phyloP scores from a whole-genome alignment of 2,113 vertebrate species.

The Silurus glanis region DNA sequence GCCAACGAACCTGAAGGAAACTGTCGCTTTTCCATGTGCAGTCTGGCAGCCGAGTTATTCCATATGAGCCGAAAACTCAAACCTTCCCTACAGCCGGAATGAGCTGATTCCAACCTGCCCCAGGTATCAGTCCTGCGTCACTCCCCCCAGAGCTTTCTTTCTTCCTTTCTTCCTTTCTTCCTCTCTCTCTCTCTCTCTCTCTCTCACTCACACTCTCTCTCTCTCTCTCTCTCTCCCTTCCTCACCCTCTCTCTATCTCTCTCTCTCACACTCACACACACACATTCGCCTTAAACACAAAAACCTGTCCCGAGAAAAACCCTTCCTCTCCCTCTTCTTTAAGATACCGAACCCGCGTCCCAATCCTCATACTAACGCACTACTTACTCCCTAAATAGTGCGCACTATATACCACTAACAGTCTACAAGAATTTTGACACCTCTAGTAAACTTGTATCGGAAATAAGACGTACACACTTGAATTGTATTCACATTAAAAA shows the following conservation, averaged over 20 bases:
- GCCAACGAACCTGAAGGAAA: background rate
- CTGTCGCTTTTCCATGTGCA: background rate
- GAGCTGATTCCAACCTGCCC: background rate
- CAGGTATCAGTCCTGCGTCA: background rate
- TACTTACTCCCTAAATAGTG: background rate
- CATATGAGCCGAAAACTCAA: too few species aligned
- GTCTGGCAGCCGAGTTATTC: background rate
- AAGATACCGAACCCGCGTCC: background rate
- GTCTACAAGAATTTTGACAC: background rate
- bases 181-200: too few species aligned
- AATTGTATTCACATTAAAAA: background rate
- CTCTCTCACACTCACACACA: background rate
- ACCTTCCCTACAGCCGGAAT: background rate
- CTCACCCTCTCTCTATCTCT: too few species aligned
- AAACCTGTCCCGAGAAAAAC: background rate
- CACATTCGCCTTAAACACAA: background rate
- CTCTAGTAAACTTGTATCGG: background rate
- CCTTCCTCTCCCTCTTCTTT: background rate
- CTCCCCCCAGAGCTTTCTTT: background rate
- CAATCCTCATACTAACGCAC: background rate
- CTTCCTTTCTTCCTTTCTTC: too few species aligned
- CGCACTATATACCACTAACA: background rate
- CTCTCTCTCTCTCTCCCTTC: too few species aligned
- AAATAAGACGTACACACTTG: background rate
- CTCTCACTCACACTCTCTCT: too few species aligned